Base-by-base conservation (phyloP, 2,888 invertebrate species). In the Myopa testacea region DNA sequence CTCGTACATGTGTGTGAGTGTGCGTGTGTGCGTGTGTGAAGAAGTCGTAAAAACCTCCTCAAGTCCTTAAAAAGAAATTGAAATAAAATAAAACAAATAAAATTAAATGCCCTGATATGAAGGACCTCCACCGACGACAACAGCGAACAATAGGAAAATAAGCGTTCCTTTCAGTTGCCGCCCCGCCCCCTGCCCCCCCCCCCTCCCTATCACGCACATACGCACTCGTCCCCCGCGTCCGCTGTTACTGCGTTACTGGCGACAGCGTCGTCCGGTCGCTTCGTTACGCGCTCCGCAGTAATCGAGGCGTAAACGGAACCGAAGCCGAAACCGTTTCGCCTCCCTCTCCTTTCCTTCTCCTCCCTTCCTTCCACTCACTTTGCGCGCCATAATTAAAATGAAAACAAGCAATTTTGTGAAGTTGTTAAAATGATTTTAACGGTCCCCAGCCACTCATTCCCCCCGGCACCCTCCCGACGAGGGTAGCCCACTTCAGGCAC, bases 61-160 rank as follows among this genome's bases (percentile, higher is more conserved):
- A 80, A 81, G 79, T 82, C 81, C 82, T 82, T 82, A 82, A 82
- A 82, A 82, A 79, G 67, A 81, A 82, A 82, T 82, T 80, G 81
- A 82, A 82, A 80, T 80, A 80, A 80, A 81, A 75, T 75, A 65
- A 68, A 75, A 7, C 19, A 75, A 68, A 75, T 75, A 75, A 75
- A 75, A 68, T 58, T 12, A 58, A 75, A 68, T 58, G 75, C 75
- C 37, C 38, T 75, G 75, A 75, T 67, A 75, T 65, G 65, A 65
- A 74, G 62, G 16, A 50, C 8, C 58, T 68, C 52, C 63, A 19
- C 5, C 26, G 26, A 50, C 40, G 26, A 50, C 34, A 50, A 63
- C 16, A 63, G n/a, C 60, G 26, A 26, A 37, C 77, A 79, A 81
- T 79, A 74, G 78, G 76, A 80, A 80, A 68, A 79, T 14, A 38